A percentile compares a stretch with the other conserved stretches of the same genome.
Conservation (phyloP, 2,113 vertebrate genomes). For the Mesocricetus auratus region DNA sequence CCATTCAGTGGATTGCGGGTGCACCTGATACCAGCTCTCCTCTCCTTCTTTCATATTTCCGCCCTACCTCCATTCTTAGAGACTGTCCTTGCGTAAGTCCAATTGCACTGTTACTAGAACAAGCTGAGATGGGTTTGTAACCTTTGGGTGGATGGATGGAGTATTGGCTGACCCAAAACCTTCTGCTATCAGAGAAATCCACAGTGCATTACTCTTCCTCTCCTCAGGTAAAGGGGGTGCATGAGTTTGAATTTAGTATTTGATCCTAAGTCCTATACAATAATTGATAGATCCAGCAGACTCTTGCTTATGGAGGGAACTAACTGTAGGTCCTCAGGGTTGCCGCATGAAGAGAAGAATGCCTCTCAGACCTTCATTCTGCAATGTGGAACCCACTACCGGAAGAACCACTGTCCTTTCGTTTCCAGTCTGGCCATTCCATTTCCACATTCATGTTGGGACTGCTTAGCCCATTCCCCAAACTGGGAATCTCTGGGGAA, state of each 20-base stretch:
- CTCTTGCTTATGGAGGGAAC: background rate
- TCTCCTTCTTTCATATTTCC: background rate
- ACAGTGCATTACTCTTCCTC: background rate
- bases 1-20: background rate
- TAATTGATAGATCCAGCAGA: background rate
- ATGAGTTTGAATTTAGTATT: background rate
- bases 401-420: background rate
- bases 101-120: background rate
- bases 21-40: background rate
- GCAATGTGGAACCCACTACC: background rate
- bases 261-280: background rate
- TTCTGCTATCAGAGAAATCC: background rate
- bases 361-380: background rate
- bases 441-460: background rate
- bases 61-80: background rate
- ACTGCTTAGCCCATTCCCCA: background rate
- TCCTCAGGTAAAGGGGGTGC: background rate
- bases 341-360: background rate
- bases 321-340: background rate
- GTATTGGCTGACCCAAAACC: background rate
- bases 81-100: background rate
- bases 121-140: background rate
- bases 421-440: background rate
- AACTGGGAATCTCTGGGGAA: background rate
- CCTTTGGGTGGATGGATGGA: background rate